Conservation (phyloP, 2,113 vertebrate genomes). For the Trichechus manatus region DNA sequence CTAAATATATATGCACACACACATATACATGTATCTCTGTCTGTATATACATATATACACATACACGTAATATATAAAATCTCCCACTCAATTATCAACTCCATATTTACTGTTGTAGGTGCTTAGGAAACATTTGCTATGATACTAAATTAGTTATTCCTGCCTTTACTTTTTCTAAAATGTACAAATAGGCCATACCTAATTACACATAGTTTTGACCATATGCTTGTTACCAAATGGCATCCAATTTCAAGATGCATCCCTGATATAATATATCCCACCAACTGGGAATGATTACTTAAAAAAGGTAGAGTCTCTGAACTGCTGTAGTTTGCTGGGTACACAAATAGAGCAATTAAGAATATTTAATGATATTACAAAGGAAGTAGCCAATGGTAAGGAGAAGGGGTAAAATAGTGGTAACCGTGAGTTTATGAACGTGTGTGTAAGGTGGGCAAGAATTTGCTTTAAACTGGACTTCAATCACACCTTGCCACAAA, state of each 20-base stretch:
- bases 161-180: conserved; percentile 27
- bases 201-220: neutral
- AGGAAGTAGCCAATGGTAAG: neutral
- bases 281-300: conserved; percentile 29
- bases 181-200: neutral
- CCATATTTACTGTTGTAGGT: neutral
- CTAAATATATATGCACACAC: neutral
- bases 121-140: conserved; percentile 5
- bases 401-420: neutral
- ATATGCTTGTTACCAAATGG: neutral
- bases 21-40: neutral
- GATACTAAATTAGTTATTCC: conserved; percentile 5
- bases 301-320: neutral
- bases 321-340: neutral
- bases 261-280: neutral
- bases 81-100: neutral
- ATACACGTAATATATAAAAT: neutral
- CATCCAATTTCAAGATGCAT: conserved; percentile 27
- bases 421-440: too few relatives aligned
- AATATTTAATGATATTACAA: neutral
- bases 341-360: neutral
- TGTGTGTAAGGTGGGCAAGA: neutral
- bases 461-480: neutral
- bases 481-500: neutral
- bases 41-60: neutral